Conservation (phyloP, 2,797 vertebrate species). For the Pogoniulus pusillus region DNA sequence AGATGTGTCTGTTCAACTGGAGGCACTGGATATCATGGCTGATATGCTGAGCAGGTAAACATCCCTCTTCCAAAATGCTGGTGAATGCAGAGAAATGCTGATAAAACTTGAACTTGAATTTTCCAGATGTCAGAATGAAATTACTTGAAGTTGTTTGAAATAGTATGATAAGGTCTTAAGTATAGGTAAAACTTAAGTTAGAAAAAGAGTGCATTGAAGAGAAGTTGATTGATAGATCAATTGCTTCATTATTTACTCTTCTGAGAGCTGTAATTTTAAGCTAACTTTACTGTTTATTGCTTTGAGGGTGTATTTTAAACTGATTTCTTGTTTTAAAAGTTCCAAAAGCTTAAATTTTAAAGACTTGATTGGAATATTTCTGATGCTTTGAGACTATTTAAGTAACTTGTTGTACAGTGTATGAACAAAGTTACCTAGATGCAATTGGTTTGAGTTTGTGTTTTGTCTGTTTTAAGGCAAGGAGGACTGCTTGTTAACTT, state of each 20-base stretch:
- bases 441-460: conserved; percentile 70
- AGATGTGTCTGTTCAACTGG: conserved; percentile 96
- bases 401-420: conserved; percentile 16
- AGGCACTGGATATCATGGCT: conserved; percentile 98
- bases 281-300: neutral
- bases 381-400: neutral
- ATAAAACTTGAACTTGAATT: neutral
- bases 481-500: conserved; percentile 98
- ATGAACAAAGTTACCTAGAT: conserved; percentile 37
- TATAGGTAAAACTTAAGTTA: neutral
- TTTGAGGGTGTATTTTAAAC: neutral
- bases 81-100: neutral
- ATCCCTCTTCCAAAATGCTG: neutral
- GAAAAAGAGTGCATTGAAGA: neutral
- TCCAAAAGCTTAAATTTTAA: neutral
- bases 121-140: neutral
- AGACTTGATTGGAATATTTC: neutral
- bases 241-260: neutral
- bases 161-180: neutral
- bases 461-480: conserved; percentile 87
- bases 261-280: neutral
- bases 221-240: neutral
- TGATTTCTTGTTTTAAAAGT: neutral
- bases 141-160: neutral
- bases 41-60: conserved; percentile 98